Base-by-base conservation (phyloP, 2,888 invertebrate species). In the Volucella inflata region DNA sequence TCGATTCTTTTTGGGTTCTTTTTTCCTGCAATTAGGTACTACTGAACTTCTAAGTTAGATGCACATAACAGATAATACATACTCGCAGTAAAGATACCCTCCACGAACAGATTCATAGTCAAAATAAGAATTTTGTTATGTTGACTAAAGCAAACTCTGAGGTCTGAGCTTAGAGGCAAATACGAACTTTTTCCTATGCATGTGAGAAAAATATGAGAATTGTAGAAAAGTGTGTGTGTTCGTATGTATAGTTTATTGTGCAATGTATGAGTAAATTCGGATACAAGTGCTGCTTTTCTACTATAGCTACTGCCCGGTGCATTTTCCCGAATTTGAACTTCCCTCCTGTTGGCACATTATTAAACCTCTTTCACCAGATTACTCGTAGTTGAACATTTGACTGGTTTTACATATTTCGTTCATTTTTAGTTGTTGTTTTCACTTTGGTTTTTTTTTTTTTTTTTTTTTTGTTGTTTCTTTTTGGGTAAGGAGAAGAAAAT, bases 111-210 rank as follows among this genome's bases (percentile, higher is more conserved):
- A 83, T 70, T 79, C 83, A 79, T 75, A 84, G 79, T 79, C 83
- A 75, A 79, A 84, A 72, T 76, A 85, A 85, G 84, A 85, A 80
- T 80, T 85, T 85, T 80, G 70, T 68, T 64, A 80, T 78, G 38
- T 64, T 51, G 57, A 62, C 67, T 55, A 51, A 55, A 80, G 64
- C 60, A 67, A 46, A 48, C 60, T 30, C 71, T 72, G 68, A 72
- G 72, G 76, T 75, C 60, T 57, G 59, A 65, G 57, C 8, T 65
- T 48, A 59, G 38, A 60, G 51, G 64, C 64, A 75, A 65, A 65
- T 59, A 64, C 70, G 59, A 81, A 76, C 59, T 81, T 71, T 60
- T 71, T 71, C 75, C 42, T 60, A 67, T 71, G 65, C 76, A 76
- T 50, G 44, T 67, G 62, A 76, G 81, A 76, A 85, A 75, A 80